Percentiles rank a stretch among this genome's conserved stretches.
phyloP scores from a whole-genome alignment of 2,797 vertebrate species.

The Trachops cirrhosus region DNA sequence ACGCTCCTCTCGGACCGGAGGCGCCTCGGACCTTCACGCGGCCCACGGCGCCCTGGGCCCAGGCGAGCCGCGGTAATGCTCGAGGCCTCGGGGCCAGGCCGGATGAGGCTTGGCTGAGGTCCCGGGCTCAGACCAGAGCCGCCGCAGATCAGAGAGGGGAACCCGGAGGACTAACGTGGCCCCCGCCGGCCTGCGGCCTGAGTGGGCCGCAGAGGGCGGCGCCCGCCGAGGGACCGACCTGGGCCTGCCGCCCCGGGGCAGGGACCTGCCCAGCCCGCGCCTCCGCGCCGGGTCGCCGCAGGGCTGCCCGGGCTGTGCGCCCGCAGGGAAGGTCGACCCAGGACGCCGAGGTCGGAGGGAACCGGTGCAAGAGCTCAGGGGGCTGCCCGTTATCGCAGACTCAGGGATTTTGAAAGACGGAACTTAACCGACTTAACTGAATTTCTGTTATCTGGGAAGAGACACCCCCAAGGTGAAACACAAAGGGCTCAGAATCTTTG shows the following conservation, averaged over 20 bases:
- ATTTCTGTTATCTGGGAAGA: slow-evolving; percentile 57
- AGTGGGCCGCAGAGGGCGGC: background rate
- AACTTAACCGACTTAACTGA: slow-evolving; percentile 49
- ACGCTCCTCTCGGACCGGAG: background rate
- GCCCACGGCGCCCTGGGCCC: background rate
- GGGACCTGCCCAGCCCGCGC: no score
- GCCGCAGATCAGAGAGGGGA: background rate
- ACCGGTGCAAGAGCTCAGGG: background rate
- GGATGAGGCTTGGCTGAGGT: background rate
- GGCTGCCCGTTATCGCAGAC: slow-evolving; percentile 40
- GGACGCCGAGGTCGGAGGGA: background rate
- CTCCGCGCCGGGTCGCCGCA: background rate
- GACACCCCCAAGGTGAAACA: slow-evolving; percentile 56
- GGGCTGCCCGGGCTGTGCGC: background rate
- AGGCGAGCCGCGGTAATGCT: background rate
- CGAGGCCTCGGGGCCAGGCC: background rate
- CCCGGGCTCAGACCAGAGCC: background rate
- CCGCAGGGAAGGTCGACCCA: background rate
- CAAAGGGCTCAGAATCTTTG: slow-evolving; percentile 12
- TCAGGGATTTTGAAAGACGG: background rate
- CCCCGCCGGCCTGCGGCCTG: background rate
- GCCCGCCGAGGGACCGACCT: background rate
- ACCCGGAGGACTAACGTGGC: background rate
- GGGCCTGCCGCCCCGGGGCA: background rate
- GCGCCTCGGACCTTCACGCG: background rate